Evolutionary conservation across 2,113 vertebrate genomes (phyloP).

Genomic region (Copsychus sechellarum): DNA sequence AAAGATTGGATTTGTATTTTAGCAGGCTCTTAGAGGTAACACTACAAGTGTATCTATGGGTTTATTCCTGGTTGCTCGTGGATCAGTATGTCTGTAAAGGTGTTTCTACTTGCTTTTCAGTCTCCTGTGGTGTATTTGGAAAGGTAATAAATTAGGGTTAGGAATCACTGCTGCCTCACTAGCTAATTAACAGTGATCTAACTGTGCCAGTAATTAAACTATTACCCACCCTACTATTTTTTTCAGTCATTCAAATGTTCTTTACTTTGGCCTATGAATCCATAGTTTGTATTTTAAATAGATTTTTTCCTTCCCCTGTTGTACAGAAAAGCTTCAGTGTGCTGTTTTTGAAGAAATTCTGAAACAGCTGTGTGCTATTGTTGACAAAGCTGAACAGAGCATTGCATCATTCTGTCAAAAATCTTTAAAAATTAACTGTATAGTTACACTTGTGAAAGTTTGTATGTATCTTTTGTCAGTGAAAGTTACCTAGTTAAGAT

Average conservation of each 20-base stretch:
- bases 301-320: neutral
- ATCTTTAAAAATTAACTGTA: constrained; percentile 18
- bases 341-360: neutral
- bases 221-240: constrained; percentile 8
- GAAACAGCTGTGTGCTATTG: neutral
- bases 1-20: neutral
- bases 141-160: neutral
- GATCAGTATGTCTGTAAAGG: neutral
- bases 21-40: neutral
- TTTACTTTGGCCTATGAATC: neutral
- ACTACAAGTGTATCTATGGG: fast-evolving
- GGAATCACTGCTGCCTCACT: neutral
- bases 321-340: neutral
- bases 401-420: neutral
- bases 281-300: neutral
- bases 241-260: neutral
- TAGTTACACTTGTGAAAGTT: neutral
- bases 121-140: neutral
- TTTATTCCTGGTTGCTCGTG: neutral
- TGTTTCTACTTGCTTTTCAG: neutral
- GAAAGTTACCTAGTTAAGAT: neutral
- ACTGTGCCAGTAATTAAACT: constrained; percentile 46
- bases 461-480: neutral
- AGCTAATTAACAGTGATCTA: constrained; percentile 29
- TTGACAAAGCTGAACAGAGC: neutral